These are phyloP conservation scores for Lepidostoma basale DNA, from an alignment of 1,140 invertebrate species.

Conservation along the genomic window DNA sequence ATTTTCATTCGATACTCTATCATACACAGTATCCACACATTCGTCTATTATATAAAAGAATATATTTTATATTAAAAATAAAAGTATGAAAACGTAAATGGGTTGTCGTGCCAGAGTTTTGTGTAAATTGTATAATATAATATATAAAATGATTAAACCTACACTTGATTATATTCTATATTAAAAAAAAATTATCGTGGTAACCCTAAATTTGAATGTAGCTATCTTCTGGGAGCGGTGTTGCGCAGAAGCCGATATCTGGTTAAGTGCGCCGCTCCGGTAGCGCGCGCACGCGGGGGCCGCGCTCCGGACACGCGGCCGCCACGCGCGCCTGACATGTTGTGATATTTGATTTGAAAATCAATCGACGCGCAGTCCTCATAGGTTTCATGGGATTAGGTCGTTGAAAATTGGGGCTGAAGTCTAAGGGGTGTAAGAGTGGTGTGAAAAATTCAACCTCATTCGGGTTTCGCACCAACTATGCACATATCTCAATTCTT, in stretches of 20 bases:
- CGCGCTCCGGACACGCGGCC: slow-evolving; percentile 29
- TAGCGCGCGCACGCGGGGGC: slow-evolving; percentile 16
- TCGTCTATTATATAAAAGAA: no score
- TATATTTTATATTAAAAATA: no score
- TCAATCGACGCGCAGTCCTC: slow-evolving; percentile 22
- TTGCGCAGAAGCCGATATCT: slow-evolving; percentile 30
- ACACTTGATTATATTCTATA: background rate
- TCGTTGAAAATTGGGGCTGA: slow-evolving; percentile 33
- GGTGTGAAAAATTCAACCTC: slow-evolving; percentile 12
- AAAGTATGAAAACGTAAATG: no score
- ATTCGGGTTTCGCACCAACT: no score
- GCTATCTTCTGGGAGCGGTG: background rate
- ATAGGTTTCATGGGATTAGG: slow-evolving; percentile 44
- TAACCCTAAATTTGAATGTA: background rate
- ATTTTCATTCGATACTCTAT: no score
- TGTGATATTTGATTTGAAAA: slow-evolving; percentile 37
- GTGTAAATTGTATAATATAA: background rate
- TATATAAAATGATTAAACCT: background rate
- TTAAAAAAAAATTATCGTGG: background rate
- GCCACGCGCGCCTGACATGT: slow-evolving; percentile 25
- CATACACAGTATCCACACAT: no score
- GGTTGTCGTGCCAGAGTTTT: no score
- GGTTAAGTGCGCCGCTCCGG: slow-evolving; percentile 21
- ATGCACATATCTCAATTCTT: background rate
- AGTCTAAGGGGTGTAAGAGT: background rate